Percentiles rank a stretch among this genome's conserved stretches.
These are phyloP conservation scores for Tragelaphus oryx DNA, from an alignment of 2,797 vertebrate genomes.

Conservation along the genomic window DNA sequence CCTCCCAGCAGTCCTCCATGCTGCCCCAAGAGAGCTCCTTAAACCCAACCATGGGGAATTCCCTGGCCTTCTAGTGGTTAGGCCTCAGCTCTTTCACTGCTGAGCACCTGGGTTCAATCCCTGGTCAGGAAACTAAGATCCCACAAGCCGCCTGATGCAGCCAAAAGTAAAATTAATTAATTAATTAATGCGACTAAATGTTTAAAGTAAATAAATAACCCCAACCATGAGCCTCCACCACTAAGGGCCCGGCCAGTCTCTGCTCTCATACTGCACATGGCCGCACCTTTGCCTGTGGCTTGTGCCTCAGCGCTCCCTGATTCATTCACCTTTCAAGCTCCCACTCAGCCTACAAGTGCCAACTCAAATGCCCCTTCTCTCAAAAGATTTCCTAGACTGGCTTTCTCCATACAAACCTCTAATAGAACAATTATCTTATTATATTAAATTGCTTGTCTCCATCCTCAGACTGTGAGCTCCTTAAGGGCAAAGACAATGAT, in stretches of 20 bases:
- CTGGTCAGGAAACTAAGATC: neutral
- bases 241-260: neutral
- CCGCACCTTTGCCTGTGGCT: neutral
- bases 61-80: neutral
- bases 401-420: conserved; percentile 18
- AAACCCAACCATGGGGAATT: neutral
- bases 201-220: neutral
- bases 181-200: neutral
- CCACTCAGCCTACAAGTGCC: neutral
- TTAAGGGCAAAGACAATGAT: conserved; percentile 24
- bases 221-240: neutral
- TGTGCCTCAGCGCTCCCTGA: neutral
- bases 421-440: conserved; percentile 33
- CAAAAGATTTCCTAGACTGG: conserved; percentile 27
- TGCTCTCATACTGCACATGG: neutral
- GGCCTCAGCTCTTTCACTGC: neutral
- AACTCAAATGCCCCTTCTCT: neutral
- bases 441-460: neutral
- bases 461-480: conserved; percentile 8
- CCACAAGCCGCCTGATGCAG: neutral
- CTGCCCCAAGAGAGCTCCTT: neutral
- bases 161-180: neutral
- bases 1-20: neutral
- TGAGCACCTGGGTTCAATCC: neutral
- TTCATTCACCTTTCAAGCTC: neutral